Percentiles rank a stretch among this genome's conserved stretches.
Conservation (phyloP, 2,888 invertebrate genomes). For the Oxycera nigricornis region DNA sequence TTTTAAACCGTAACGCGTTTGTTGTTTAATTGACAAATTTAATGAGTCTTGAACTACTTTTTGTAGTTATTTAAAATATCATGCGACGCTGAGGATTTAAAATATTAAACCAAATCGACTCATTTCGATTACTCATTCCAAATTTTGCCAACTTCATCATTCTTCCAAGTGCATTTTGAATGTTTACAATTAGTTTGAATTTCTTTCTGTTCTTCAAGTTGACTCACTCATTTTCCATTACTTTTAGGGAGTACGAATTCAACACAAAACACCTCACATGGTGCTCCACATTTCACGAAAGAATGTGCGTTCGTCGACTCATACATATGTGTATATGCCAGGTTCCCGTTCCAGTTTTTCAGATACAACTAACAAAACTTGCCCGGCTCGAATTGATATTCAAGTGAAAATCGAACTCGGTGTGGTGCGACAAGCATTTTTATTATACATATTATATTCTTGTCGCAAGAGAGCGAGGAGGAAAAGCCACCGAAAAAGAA, state of each 20-base stretch:
- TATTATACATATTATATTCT: neutral
- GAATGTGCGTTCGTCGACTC: neutral
- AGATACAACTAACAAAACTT: too few relatives aligned
- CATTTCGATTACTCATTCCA: too few relatives aligned
- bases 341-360: constrained; percentile 20
- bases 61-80: too few relatives aligned
- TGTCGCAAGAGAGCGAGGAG: neutral
- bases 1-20: too few relatives aligned
- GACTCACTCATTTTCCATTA: constrained; percentile 2
- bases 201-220: neutral
- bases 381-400: neutral
- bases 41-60: too few relatives aligned
- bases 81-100: too few relatives aligned
- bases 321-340: neutral
- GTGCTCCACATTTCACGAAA: constrained; percentile 23
- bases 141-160: too few relatives aligned
- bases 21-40: too few relatives aligned
- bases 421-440: constrained; percentile 10
- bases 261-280: neutral
- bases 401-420: constrained; percentile 16
- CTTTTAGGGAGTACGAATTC: neutral
- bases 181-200: too few relatives aligned
- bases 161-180: too few relatives aligned
- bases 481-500: too few relatives aligned
- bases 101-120: too few relatives aligned